Conservation (phyloP, 2,888 invertebrate species). For the Drosophila quinaria region DNA sequence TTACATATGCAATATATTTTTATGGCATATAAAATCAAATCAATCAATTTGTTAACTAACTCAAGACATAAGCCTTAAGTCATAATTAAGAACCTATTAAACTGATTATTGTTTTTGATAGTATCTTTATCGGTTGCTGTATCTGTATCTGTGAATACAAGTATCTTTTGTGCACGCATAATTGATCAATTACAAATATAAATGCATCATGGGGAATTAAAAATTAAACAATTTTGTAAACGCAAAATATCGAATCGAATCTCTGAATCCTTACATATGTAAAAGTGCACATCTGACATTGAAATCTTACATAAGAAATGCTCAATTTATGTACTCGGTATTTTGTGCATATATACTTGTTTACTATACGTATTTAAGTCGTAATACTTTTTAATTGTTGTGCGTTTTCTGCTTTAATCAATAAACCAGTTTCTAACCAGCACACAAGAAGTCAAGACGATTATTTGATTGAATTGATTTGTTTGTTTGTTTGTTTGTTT, state of each 20-base stretch:
- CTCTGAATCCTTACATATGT: conserved; percentile 21
- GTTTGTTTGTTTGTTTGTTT: conserved; percentile 7
- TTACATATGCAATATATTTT: conserved; percentile 25
- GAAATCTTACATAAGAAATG: conserved; percentile 25
- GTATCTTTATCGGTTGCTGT: conserved; percentile 16
- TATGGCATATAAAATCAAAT: conserved; percentile 14
- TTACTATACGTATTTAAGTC: conserved; percentile 11
- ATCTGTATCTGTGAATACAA: conserved; percentile 21
- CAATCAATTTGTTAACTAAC: conserved; percentile 9
- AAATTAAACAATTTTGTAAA: conserved; percentile 2
- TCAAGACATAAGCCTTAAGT: conserved; percentile 8
- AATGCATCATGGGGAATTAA: neutral
- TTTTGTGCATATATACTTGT: conserved; percentile 18
- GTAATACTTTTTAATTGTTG: conserved; percentile 8
- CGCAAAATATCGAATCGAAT: neutral
- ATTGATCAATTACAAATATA: conserved; percentile 21
- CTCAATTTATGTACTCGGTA: conserved; percentile 13
- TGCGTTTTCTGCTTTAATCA: conserved; percentile 18
- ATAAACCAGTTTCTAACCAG: conserved; percentile 16
- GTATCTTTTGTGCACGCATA: conserved; percentile 26
- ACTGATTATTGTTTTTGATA: conserved; percentile 16
- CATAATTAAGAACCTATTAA: conserved; percentile 22
- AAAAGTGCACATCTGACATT: conserved; percentile 30
- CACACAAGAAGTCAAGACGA: conserved; percentile 13
- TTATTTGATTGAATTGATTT: conserved; percentile 18